Percentiles rank a stretch among this genome's conserved stretches.
Evolutionary conservation across 2,888 invertebrate species (phyloP).

Genomic region (Gerosis bhagava): DNA sequence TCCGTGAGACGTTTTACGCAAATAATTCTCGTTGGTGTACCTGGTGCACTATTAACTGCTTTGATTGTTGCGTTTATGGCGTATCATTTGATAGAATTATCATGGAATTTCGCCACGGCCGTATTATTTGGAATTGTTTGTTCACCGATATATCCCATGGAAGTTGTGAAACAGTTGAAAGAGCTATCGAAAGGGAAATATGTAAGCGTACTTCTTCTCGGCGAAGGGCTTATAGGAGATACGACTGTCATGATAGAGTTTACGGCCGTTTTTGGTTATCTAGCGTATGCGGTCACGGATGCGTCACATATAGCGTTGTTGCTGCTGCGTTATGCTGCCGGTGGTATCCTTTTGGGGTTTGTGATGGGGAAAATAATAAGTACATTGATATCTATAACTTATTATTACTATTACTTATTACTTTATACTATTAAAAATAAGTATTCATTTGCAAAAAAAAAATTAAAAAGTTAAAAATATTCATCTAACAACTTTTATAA

Average conservation of each 20-base stretch:
- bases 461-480: too few relatives aligned
- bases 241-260: slow-evolving; percentile 69
- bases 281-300: slow-evolving; percentile 53
- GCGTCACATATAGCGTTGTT: slow-evolving; percentile 58
- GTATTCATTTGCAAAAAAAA: too few relatives aligned
- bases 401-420: too few relatives aligned
- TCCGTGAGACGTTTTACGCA: slow-evolving; percentile 66
- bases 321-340: slow-evolving; percentile 59
- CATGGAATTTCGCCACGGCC: slow-evolving; percentile 61
- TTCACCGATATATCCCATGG: slow-evolving; percentile 67
- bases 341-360: slow-evolving; percentile 62
- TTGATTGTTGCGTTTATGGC: slow-evolving; percentile 64
- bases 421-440: too few relatives aligned
- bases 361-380: slow-evolving; percentile 61
- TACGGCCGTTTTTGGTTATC: slow-evolving; percentile 59
- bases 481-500: too few relatives aligned
- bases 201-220: slow-evolving; percentile 61
- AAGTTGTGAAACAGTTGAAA: slow-evolving; percentile 61
- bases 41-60: slow-evolving; percentile 58
- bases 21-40: slow-evolving; percentile 60
- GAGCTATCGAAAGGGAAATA: slow-evolving; percentile 66
- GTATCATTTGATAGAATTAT: slow-evolving; percentile 56
- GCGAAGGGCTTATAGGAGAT: slow-evolving; percentile 69
- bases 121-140: slow-evolving; percentile 65
- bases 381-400: slow-evolving; percentile 57